Base-by-base conservation (phyloP, 2,113 vertebrate genomes). In the Delphinapterus leucas region DNA sequence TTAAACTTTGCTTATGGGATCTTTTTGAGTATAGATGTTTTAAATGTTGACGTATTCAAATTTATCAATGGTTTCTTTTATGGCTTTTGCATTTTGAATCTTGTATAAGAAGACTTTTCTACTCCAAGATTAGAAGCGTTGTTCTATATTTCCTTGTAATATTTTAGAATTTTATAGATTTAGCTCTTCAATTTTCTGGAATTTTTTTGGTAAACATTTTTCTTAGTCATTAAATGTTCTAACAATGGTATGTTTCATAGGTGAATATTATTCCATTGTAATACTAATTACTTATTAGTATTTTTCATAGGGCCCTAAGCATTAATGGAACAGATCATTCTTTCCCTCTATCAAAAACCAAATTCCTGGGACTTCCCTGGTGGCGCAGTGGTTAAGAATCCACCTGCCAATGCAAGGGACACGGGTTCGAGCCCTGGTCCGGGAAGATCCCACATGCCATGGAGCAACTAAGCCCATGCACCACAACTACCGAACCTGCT, bases 1-100 rank as follows among this genome's bases (percentile, higher is more conserved):
- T 93, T 71, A 82, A 96, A 76, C 28, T 82, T 93, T 93, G 41
- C 67, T 95, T 49, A n/a, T 60, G 49, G 41, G 25, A 11, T 85
- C 58, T 92, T 94, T 81, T 60, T 36, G 81, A 18, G 41, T 93
- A 38, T 55, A 61, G 41, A 76, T 76, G 6, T 90, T 93, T 97
- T 71, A 90, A 83, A 95, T 44, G 18, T 87, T 93, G 36, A 70
- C 90, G 26, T 47, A 44, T 81, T 71, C 68, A 90, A 61, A 87
- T 90, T 58, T 90, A 82, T 76, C 49, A 71, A 9, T 95, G 1
- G 0, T 92, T 93, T 95, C 71, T 85, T 88, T 91, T 77, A 90
- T 82, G 73, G 33, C 33, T 97, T 97, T 93, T 93, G 41, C 53
- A 74, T 87, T 96, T 96, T 90, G 53, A 90, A 93, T 95, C 47